Evolutionary conservation across 2,888 invertebrate genomes (phyloP).

Genomic region (Stratiomys singularior): DNA sequence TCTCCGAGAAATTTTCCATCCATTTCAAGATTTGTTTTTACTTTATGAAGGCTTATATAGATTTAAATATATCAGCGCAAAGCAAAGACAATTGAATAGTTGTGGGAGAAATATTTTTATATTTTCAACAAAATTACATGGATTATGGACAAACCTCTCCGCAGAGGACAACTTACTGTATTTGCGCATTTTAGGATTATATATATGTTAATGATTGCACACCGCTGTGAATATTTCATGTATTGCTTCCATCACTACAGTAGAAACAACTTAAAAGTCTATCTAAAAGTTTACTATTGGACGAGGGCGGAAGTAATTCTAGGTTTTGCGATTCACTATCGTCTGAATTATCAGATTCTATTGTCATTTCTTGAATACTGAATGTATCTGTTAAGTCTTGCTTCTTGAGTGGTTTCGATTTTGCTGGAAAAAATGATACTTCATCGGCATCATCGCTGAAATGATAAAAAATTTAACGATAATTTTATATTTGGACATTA

Average conservation of each 20-base stretch:
- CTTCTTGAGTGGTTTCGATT: conserved; percentile 56
- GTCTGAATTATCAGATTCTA: conserved; percentile 64
- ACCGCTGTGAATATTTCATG: conserved; percentile 1
- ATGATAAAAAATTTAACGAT: not conserved
- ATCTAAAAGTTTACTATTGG: conserved; percentile 58
- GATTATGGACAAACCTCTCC: not conserved
- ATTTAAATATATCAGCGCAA: too few relatives aligned
- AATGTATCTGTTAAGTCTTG: conserved; percentile 63
- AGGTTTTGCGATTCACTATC: conserved; percentile 64
- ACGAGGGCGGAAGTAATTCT: conserved; percentile 61
- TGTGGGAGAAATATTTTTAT: not conserved
- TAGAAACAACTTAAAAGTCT: conserved; percentile 55
- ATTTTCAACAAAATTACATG: not conserved
- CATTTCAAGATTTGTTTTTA: not conserved
- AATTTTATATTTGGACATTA: too few relatives aligned
- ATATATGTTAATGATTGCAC: not conserved
- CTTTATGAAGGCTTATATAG: too few relatives aligned
- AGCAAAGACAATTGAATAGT: not conserved
- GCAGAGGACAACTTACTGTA: not conserved
- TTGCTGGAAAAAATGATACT: conserved; percentile 63
- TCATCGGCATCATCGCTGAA: conserved; percentile 62
- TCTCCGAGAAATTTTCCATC: not conserved
- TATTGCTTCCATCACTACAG: conserved; percentile 48
- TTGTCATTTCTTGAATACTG: conserved; percentile 66
- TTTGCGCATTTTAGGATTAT: too few relatives aligned